phyloP scores from a whole-genome alignment of 1,140 invertebrate genomes.

The Latrodectus geometricus region DNA sequence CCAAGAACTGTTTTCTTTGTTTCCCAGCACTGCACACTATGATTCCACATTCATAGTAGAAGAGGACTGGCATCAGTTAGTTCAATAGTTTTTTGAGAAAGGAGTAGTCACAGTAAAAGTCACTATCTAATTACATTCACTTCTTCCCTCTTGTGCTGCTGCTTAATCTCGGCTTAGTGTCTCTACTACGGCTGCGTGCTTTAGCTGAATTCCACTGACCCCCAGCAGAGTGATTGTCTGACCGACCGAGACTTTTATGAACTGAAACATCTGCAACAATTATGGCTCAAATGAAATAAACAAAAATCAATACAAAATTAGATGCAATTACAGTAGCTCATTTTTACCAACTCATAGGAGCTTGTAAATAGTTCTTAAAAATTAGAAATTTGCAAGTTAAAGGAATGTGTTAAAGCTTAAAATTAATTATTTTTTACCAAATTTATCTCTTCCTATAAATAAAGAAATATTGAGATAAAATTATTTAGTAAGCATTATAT shows the following conservation, averaged over 20 bases:
- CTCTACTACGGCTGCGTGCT: slow-evolving; percentile 50
- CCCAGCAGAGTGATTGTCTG: slow-evolving; percentile 47
- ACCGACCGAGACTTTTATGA: slow-evolving; percentile 41
- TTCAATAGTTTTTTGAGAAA: slow-evolving; percentile 19
- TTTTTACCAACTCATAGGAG: too few species aligned
- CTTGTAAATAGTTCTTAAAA: too few species aligned
- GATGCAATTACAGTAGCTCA: too few species aligned
- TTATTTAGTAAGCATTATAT: too few species aligned
- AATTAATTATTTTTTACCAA: too few species aligned
- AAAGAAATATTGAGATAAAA: too few species aligned
- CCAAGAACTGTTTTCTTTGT: too few species aligned
- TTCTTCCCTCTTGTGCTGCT: slow-evolving; percentile 49
- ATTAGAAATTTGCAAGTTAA: too few species aligned
- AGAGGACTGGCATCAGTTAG: slow-evolving; percentile 23
- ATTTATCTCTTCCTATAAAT: too few species aligned
- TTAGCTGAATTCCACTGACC: slow-evolving; percentile 42
- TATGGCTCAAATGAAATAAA: background rate
- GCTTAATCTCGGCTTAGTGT: slow-evolving; percentile 29
- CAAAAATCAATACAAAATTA: too few species aligned
- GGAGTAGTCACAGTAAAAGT: slow-evolving; percentile 7
- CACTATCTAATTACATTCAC: slow-evolving; percentile 21
- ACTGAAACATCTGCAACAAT: slow-evolving; percentile 42
- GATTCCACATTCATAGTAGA: slow-evolving; percentile 36
- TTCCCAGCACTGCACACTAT: background rate
- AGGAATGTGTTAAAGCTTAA: too few species aligned